Evolutionary conservation across 2,888 invertebrate genomes (phyloP), one percentile per base, ranked within the genome.

Genomic region (Apamea anceps): DNA sequence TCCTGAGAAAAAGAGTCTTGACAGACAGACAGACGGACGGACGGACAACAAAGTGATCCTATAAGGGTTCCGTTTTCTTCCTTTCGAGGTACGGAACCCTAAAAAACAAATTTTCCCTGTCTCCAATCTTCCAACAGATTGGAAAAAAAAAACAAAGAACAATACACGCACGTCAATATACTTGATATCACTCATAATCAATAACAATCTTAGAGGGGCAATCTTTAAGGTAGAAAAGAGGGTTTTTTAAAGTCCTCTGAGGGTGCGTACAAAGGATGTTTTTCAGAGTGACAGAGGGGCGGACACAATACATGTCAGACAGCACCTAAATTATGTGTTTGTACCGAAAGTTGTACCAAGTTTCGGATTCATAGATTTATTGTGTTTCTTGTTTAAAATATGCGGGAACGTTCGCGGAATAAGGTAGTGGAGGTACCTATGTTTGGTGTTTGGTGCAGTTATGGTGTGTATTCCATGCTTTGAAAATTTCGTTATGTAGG

Each of bases 181-280:
- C 90, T 87, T 84, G 87, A 92, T 90, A 90, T 87, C 90, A 85
- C 79, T 88, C 84, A 90, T 89, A 91, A 91, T 91, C 91, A 91
- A 91, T 91, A 91, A 88, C 85, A 88, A 90, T 90, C 82, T 78
- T 84, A 85, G 88, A 89, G 87, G 89, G 89, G 89, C 91, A 91
- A 90, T 92, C 91, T 92, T 91, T 67, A 91, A 91, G 89, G 88
- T 87, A 91, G 70, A 85, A 87, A 85, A 82, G 89, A 90, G 88
- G 90, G 90, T 82, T 88, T 93, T 93, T 91, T 90, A 91, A 92
- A 90, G 67, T 91, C 90, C 90, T 90, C 87, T 85, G 90, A 92
- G 92, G 92, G 86, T 79, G 68, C 57, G 68, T 70, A 92, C 90
- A 92, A 92, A 83, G 82, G 89, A 86, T 92, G 90, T 92, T 93